Evolutionary conservation across 1,140 invertebrate genomes (phyloP), one percentile per base, ranked within the genome.

Genomic region (Trichoplusia ni): DNA sequence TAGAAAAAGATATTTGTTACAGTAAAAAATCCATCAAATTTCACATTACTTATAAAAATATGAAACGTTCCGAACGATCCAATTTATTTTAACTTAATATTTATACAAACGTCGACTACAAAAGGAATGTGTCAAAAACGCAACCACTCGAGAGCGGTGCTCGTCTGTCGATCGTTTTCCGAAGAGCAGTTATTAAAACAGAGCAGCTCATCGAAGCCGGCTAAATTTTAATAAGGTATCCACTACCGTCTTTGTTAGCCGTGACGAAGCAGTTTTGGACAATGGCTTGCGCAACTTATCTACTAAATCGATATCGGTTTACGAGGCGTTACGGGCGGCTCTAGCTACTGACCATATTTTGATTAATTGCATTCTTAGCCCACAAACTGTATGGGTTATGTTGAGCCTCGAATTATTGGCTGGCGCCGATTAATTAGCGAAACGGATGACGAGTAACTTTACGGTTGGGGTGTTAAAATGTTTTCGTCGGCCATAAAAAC

Each of bases 191-290:
- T 90, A 88, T 88, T 81, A 90, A 89, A 90, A 89, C 88, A 89
- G 74, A 82, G 75, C 80, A 79, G 75, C 79, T 85, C 82, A 84
- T 89, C 84, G 79, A 69, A 77, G 79, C 75, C 76, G 81, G 82
- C 79, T 78, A 86, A 86, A 86, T 88, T 90, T 89, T 90, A 90
- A 90, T 90, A 89, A 90, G 88, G 84, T 86, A 79, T 81, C 86
- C 84, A 90, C 86, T 88, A 86, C 88, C 82, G 86, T 85, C 82
- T 90, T 89, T 90, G 86, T 88, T 77, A 71, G 68, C 54, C 46
- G 70, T 90, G 86, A 90, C 75, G 61, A 42, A 49, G 86, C 85
- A 84, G 72, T 86, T 89, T 84, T 67, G 61, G 64, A 90, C 88
- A 90, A 90, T 90, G 56, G 76, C 73, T 90, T 89, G 83, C 86